Evolutionary conservation across 2,888 invertebrate genomes (phyloP).

Genomic region (Sarcophaga rosellei): DNA sequence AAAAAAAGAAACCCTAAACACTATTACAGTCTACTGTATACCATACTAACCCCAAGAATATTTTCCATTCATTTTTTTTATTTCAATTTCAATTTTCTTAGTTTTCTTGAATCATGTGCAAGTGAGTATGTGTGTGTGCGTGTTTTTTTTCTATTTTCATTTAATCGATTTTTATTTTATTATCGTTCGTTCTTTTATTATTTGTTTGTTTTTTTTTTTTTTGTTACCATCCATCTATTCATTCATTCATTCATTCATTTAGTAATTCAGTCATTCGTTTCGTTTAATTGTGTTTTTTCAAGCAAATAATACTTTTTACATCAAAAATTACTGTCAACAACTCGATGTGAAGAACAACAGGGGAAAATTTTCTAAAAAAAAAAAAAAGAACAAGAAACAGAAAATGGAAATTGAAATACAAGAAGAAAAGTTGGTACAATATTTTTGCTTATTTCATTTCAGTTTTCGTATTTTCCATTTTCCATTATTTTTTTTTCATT

Average conservation of each 20-base stretch:
- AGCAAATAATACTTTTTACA: constrained; percentile 54
- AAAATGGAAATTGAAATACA: no score
- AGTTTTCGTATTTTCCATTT: neutral
- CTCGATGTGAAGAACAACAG: constrained; percentile 45
- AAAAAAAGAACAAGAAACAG: neutral
- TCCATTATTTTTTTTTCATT: no score
- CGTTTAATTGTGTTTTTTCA: constrained; percentile 53
- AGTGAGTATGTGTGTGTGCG: no score
- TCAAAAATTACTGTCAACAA: constrained; percentile 57
- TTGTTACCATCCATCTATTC: neutral
- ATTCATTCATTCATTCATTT: constrained; percentile 9
- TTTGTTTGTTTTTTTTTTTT: neutral
- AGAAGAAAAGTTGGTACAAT: constrained; percentile 47
- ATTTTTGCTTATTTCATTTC: constrained; percentile 28
- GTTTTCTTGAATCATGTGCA: neutral
- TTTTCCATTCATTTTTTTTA: constrained; percentile 22
- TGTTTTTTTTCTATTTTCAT: constrained; percentile 21
- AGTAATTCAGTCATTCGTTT: constrained; percentile 24
- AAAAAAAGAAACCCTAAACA: neutral
- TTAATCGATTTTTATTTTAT: constrained; percentile 41
- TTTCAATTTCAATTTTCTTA: constrained; percentile 4
- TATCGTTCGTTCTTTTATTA: neutral
- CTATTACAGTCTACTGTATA: neutral
- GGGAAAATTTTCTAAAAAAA: neutral
- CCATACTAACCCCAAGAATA: constrained; percentile 7